Base-by-base conservation (phyloP, 2,113 vertebrate genomes). In the Tachycineta bicolor region DNA sequence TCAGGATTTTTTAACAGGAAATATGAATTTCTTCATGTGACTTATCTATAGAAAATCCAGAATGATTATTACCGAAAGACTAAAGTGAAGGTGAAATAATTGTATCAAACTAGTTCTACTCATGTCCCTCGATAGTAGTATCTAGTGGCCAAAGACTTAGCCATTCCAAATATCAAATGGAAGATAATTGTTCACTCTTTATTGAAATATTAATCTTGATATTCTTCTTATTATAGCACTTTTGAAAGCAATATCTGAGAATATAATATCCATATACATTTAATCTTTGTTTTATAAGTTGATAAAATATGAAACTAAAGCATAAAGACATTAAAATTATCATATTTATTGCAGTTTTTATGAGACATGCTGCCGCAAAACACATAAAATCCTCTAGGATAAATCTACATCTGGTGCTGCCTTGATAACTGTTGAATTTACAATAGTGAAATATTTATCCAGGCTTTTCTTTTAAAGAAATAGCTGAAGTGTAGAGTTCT, bases 271-370 rank as follows among this genome's bases (percentile, higher is more conserved):
- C 39, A 81, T 76, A 95, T 74, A 85, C 73, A 83, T 96, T 91
- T 95, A 97, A 94, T 97, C 79, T 97, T 96, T 93, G 91, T 87
- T 97, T 97, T 96, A 97, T 93, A 96, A 94, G 80, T 95, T 96
- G 89, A 94, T 96, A 96, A 97, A 96, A 90, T 93, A 96, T 90
- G 89, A 94, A 96, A 87, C 73, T 89, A 67, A 96, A 96, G 29
- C 56, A 96, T 85, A 93, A 97, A 93, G 64, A 93, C 94, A 85
- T 95, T 94, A 90, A 90, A 95, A 96, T 97, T 96, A 95, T 82
- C 97, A 97, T 97, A 96, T 95, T 97, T 97, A 97, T 96, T 97
- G 79, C 82, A 46, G 18, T 73, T 97, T 97, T 97, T 97, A 96
- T 96, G 95, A 94, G 80, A 89, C 20, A 34, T 46, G 49, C 85